These are phyloP conservation scores for Halcyon smyrnensis DNA, from an alignment of 2,797 vertebrate genomes.

Conservation along the genomic window DNA sequence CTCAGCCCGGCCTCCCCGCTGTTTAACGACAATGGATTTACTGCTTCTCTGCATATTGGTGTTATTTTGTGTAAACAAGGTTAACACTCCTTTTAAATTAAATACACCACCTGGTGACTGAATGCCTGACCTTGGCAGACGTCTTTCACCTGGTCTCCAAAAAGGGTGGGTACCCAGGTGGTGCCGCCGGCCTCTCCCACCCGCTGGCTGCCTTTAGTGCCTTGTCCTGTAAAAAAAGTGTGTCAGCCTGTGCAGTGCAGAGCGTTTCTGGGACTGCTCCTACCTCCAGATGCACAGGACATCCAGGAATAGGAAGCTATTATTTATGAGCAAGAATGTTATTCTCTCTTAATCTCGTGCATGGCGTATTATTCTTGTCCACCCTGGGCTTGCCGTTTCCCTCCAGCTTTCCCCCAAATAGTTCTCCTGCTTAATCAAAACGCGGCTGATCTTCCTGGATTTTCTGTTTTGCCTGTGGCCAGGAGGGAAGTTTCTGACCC, in stretches of 20 bases:
- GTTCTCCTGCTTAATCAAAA: neutral
- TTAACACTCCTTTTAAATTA: constrained; percentile 94
- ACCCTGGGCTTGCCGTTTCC: accelerated
- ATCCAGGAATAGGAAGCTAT: neutral
- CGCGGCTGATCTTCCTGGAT: neutral
- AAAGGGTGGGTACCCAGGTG: neutral
- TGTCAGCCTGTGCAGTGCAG: neutral
- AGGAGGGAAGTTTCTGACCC: neutral
- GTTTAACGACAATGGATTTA: constrained; percentile 97
- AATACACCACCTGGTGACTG: constrained; percentile 91
- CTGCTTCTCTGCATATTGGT: constrained; percentile 89
- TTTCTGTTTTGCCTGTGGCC: neutral
- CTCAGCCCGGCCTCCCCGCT: constrained; percentile 85
- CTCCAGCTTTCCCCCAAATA: neutral
- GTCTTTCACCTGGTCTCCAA: constrained; percentile 80
- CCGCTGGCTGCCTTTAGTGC: neutral
- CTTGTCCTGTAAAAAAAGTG: neutral
- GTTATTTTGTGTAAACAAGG: constrained; percentile 97
- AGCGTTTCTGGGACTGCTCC: neutral
- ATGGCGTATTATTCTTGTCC: neutral
- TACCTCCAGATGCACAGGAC: neutral
- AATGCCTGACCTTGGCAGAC: constrained; percentile 86
- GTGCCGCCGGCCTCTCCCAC: neutral
- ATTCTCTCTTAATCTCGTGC: neutral
- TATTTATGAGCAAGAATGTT: neutral